Conservation (phyloP, 1,140 invertebrate species). For the Contarinia nasturtii region DNA sequence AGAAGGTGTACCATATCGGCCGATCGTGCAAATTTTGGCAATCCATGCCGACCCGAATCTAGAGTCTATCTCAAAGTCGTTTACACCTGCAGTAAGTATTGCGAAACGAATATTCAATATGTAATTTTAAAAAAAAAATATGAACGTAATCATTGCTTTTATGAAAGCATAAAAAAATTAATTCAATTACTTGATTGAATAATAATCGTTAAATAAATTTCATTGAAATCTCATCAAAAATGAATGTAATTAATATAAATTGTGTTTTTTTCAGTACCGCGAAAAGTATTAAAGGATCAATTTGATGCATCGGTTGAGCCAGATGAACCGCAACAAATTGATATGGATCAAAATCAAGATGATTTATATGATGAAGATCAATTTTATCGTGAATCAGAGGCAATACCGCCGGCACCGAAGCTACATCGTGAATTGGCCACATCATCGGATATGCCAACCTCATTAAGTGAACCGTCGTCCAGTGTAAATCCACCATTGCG, state of each 20-base stretch:
- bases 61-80: conserved; percentile 80
- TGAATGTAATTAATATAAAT: too few species aligned
- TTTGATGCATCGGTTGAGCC: conserved; percentile 49
- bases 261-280: conserved; percentile 40
- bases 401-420: conserved; percentile 16
- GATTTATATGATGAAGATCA: conserved; percentile 25
- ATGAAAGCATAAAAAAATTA: too few species aligned
- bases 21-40: conserved; percentile 67
- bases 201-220: too few species aligned
- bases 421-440: conserved; percentile 15
- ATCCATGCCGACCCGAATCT: conserved; percentile 62
- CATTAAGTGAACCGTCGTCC: conserved; percentile 8
- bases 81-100: conserved; percentile 79
- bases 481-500: conserved; percentile 11
- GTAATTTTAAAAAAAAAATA: too few species aligned
- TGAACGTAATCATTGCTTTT: too few species aligned
- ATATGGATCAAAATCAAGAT: conserved; percentile 23
- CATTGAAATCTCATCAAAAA: too few species aligned
- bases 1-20: conserved; percentile 62
- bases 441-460: conserved; percentile 2
- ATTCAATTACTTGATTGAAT: too few species aligned
- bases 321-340: conserved; percentile 37
- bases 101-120: too few species aligned
- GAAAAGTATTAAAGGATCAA: conserved; percentile 57
- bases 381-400: conserved; percentile 19